Base-by-base conservation (phyloP, 2,888 invertebrate genomes). In the Escarpia spicata region DNA sequence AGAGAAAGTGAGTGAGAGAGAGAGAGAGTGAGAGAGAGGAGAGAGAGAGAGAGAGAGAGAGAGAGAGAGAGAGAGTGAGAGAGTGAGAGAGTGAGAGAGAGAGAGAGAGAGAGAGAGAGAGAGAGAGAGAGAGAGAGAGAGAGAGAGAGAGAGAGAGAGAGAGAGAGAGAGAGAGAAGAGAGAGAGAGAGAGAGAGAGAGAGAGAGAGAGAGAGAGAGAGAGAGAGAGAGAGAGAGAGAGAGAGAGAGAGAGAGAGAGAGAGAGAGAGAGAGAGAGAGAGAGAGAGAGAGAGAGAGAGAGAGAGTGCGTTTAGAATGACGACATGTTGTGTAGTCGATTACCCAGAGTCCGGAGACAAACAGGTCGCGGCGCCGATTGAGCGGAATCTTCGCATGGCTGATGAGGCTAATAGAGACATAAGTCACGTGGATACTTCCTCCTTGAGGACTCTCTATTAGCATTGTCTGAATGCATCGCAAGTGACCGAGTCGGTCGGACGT, bases 191-290 rank as follows among this genome's bases (percentile, higher is more conserved):
- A 58, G 91, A 92, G 92, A 92, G 91, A 92, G 92, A 58, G 58
- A 92, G 92, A 60, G 91, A 92, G 92, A 92, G 91, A 92, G 92
- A 92, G 58, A 92, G 92, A 60, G 91, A 92, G 92, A 92, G 91
- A 92, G 92, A 92, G 60, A 92, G 92, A 89, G 90, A 91, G 89
- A 91, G 92, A 91, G 90, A 92, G 90, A 92, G 91, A 91, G 90
- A 52, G 43, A 92, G 91, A 91, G 92, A 92, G 90, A 92, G 92
- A 92, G 92, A 92, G 90, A 92, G 92, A 90, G 90, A 92, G 43
- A 45, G 45, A 45, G 45, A 31, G 43, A 37, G 91, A 91, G 91
- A 91, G n/a, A 91, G 91, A 91, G 91, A 31, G 91, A 91, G 91
- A 91, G 91, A 91, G 91, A 91, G 91, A 91, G 91, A 91, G 91